Conservation (phyloP, 2,113 vertebrate genomes). For the Amblyornis subalaris region DNA sequence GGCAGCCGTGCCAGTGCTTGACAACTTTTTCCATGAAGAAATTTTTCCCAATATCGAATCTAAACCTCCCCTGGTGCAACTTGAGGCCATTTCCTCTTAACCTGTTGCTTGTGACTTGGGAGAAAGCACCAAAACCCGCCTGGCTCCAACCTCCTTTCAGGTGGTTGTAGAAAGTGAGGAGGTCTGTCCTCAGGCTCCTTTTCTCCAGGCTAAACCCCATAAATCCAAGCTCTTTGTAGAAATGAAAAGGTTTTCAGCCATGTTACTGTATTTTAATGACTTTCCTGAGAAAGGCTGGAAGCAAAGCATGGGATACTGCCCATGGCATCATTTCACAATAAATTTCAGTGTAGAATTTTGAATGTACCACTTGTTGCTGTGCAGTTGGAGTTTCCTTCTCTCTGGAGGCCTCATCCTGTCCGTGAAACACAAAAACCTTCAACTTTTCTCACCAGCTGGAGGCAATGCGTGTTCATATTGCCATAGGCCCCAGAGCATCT, state of each 20-base stretch:
- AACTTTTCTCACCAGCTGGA: conserved; percentile 34
- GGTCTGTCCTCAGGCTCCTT: not conserved
- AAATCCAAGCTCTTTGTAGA: not conserved
- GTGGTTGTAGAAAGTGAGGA: not conserved
- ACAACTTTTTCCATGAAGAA: not conserved
- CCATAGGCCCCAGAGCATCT: conserved; percentile 5
- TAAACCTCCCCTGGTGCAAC: not conserved
- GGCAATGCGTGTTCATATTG: not conserved
- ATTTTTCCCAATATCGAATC: not conserved
- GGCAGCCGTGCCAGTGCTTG: not conserved
- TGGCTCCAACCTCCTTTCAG: not conserved
- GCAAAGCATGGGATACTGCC: not conserved
- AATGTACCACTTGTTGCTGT: not conserved
- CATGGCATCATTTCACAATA: not conserved
- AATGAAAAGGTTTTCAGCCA: not conserved
- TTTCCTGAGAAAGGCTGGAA: not conserved
- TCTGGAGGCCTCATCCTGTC: not conserved
- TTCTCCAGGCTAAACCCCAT: not conserved
- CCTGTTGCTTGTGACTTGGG: not conserved
- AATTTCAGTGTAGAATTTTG: not conserved
- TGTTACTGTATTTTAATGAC: not conserved
- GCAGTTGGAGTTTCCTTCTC: not conserved
- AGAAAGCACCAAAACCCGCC: not conserved
- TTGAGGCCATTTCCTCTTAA: not conserved
- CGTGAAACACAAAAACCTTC: not conserved